Percentiles rank a stretch among this genome's conserved stretches.
These are phyloP conservation scores for Eulemur coronatus DNA, from an alignment of 2,797 vertebrate genomes.

Conservation along the genomic window DNA sequence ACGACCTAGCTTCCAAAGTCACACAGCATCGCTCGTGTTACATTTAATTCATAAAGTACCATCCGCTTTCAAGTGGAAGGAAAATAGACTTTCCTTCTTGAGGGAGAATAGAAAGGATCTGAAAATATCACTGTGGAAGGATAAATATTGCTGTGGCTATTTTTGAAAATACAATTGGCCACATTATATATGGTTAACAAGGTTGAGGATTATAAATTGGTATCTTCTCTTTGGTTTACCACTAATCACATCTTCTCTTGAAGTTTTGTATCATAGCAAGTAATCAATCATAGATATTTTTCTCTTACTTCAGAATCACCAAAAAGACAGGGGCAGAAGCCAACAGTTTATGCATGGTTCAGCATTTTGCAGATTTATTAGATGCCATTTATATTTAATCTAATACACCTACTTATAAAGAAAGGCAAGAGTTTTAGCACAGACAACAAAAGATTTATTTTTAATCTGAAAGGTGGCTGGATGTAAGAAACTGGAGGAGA, in stretches of 20 bases:
- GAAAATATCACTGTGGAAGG: conserved; percentile 8
- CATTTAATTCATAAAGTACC: neutral
- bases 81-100: neutral
- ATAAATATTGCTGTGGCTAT: neutral
- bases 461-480: neutral
- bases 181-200: neutral
- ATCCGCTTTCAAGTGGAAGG: neutral
- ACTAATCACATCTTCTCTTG: conserved; percentile 26
- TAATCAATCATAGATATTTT: conserved; percentile 54
- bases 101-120: neutral
- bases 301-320: conserved; percentile 34
- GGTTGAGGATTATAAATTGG: neutral
- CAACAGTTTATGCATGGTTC: conserved; percentile 42
- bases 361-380: conserved; percentile 46
- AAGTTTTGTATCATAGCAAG: neutral
- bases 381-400: conserved; percentile 47
- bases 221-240: conserved; percentile 48
- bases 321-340: conserved; percentile 36
- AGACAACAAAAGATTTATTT: neutral
- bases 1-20: neutral
- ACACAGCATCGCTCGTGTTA: neutral
- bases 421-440: conserved; percentile 27
- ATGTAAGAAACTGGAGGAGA: neutral
- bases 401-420: conserved; percentile 1
- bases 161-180: neutral